phyloP scores from a whole-genome alignment of 2,888 invertebrate species.

The Rhodophaea formosa region DNA sequence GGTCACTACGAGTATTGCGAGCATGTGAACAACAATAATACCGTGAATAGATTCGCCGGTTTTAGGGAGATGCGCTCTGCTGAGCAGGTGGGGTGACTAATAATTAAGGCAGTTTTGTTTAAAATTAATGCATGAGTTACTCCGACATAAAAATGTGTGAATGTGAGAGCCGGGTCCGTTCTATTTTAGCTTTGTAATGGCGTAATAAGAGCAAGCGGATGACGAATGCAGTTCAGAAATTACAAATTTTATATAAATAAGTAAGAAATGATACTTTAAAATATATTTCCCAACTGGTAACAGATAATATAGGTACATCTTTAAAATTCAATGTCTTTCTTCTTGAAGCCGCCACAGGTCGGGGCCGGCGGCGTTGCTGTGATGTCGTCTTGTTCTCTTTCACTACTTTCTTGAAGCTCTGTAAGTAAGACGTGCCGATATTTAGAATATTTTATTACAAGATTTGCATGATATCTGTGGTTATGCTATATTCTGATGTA shows the following conservation, averaged over 20 bases:
- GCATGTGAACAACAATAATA: conserved; percentile 63
- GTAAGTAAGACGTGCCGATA: conserved; percentile 32
- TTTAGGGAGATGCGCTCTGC: conserved; percentile 79
- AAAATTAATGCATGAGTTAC: conserved; percentile 68
- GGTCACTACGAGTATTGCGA: conserved; percentile 46
- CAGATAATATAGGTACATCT: conserved; percentile 1
- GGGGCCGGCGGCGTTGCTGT: conserved; percentile 65
- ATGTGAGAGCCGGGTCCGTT: conserved; percentile 26
- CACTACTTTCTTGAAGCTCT: conserved; percentile 84
- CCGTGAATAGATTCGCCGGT: conserved; percentile 75
- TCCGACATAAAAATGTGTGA: conserved; percentile 36
- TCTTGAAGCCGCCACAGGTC: conserved; percentile 82
- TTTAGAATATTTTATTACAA: not conserved
- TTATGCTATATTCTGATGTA: too few species aligned
- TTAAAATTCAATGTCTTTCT: conserved; percentile 85
- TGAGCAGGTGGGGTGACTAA: conserved; percentile 80
- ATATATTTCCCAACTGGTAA: not conserved
- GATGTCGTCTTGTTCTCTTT: conserved; percentile 83
- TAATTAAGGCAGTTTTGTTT: conserved; percentile 78
- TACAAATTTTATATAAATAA: not conserved
- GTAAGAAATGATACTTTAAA: not conserved
- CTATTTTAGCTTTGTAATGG: conserved; percentile 7
- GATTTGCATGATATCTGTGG: not conserved
- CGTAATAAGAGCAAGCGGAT: not conserved
- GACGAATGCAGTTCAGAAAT: not conserved